These are phyloP conservation scores for Henicopernis longicauda DNA, from an alignment of 2,113 vertebrate species.

Conservation along the genomic window DNA sequence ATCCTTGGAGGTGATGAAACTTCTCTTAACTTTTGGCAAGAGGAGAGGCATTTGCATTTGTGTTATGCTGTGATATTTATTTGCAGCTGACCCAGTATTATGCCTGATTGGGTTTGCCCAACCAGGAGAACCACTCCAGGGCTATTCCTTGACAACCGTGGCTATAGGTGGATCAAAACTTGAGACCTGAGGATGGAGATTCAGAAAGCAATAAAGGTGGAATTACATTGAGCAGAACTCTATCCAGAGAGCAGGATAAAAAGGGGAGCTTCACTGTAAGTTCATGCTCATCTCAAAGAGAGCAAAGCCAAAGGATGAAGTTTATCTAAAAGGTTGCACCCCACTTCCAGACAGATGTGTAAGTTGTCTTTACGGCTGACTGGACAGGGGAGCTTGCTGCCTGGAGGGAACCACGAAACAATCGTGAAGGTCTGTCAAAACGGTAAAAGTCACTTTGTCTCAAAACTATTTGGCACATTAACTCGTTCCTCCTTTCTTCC, in stretches of 20 bases:
- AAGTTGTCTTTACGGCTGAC: neutral
- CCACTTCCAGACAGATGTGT: neutral
- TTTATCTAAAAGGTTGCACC: neutral
- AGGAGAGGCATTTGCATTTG: neutral
- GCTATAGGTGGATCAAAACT: neutral
- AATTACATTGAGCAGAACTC: neutral
- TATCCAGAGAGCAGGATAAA: neutral
- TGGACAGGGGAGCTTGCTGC: neutral
- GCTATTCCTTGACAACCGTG: neutral
- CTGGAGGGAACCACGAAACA: neutral
- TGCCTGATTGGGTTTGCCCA: neutral
- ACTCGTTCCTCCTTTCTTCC: neutral
- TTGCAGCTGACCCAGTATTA: neutral
- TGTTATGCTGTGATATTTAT: neutral
- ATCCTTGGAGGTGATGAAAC: neutral
- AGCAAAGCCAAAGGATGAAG: neutral
- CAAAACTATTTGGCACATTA: neutral
- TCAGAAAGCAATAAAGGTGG: neutral
- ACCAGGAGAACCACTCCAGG: neutral
- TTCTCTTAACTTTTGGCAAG: neutral
- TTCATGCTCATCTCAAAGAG: neutral
- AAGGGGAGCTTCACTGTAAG: neutral
- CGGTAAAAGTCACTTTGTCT: neutral
- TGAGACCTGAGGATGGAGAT: neutral
- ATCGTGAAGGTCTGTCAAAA: neutral